These are phyloP conservation scores for Cottoperca gobio DNA, from an alignment of 2,797 vertebrate species.

Conservation along the genomic window DNA sequence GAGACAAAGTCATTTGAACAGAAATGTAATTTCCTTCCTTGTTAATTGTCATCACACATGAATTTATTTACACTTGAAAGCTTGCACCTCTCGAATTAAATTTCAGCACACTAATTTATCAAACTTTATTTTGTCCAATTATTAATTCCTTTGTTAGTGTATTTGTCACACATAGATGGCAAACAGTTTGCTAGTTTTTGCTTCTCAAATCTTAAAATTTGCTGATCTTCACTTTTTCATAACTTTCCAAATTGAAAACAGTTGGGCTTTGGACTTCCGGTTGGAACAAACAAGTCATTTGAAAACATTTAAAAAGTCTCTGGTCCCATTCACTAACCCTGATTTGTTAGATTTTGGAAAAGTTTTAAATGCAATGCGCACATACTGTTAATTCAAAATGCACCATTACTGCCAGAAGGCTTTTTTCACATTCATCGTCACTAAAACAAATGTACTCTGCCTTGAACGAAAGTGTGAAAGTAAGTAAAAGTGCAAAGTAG, in stretches of 20 bases:
- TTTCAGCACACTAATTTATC: constrained; percentile 55
- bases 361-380: constrained; percentile 5
- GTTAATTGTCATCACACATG: constrained; percentile 54
- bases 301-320: neutral
- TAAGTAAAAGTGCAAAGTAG: constrained; percentile 24
- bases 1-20: constrained; percentile 47
- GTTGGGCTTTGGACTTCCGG: constrained; percentile 7
- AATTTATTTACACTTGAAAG: constrained; percentile 75
- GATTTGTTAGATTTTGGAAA: neutral
- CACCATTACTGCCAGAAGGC: constrained; percentile 12
- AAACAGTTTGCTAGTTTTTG: constrained; percentile 5
- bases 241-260: constrained; percentile 27
- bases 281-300: constrained; percentile 8
- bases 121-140: constrained; percentile 36
- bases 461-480: constrained; percentile 27
- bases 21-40: constrained; percentile 29
- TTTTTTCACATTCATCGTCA: constrained; percentile 21
- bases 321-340: neutral
- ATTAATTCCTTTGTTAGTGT: constrained; percentile 53
- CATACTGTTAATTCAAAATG: constrained; percentile 36
- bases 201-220: neutral
- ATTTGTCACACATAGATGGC: constrained; percentile 29
- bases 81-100: constrained; percentile 63
- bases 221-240: neutral
- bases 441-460: constrained; percentile 44